Conservation (phyloP, 2,888 invertebrate species). For the Pammene aurita region DNA sequence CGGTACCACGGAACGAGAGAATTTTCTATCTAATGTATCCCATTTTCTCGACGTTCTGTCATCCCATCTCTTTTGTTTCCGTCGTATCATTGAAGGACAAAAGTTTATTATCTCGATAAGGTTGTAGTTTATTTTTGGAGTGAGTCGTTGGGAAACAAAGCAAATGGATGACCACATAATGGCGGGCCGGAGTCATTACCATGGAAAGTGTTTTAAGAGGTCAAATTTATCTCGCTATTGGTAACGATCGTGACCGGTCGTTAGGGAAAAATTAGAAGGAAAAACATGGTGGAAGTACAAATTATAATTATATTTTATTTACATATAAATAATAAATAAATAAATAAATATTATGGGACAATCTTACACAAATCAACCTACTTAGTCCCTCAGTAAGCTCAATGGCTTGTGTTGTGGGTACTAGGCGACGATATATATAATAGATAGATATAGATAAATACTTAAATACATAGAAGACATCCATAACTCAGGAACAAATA, state of each 20-base stretch:
- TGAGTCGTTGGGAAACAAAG: conserved; percentile 50
- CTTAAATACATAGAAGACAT: too few relatives aligned
- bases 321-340: not conserved
- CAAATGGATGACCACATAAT: conserved; percentile 52
- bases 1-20: conserved; percentile 50
- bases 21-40: conserved; percentile 44
- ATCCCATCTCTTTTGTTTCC: conserved; percentile 28
- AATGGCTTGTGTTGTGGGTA: too few relatives aligned
- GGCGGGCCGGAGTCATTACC: conserved; percentile 42
- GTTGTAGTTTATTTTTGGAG: conserved; percentile 27
- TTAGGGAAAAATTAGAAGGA: conserved; percentile 29
- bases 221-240: conserved; percentile 39
- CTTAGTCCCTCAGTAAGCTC: too few relatives aligned
- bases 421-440: too few relatives aligned
- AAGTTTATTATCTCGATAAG: conserved; percentile 12
- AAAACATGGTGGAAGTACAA: conserved; percentile 13
- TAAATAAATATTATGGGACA: not conserved
- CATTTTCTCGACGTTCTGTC: conserved; percentile 8
- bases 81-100: conserved; percentile 12
- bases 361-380: too few relatives aligned
- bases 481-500: too few relatives aligned
- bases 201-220: conserved; percentile 40
- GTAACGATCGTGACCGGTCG: conserved; percentile 36
- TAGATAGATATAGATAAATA: too few relatives aligned
- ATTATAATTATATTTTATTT: not conserved